phyloP scores from a whole-genome alignment of 2,113 vertebrate species.

The Microtus montanus region DNA sequence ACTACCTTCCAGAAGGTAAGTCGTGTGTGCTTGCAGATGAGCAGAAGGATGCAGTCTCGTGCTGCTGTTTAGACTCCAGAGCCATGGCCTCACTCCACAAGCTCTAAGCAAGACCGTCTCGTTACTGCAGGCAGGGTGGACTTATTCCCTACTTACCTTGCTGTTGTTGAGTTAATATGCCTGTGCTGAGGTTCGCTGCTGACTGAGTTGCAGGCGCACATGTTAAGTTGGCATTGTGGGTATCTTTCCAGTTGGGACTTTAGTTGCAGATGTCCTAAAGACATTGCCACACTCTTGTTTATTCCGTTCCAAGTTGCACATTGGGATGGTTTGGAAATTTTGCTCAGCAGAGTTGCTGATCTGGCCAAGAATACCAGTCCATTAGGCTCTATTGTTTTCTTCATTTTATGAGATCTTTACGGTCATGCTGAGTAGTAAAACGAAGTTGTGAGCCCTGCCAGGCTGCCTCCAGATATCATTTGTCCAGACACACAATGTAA shows the following conservation, averaged over 20 bases:
- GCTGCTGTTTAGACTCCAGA: neutral
- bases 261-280: conserved; percentile 26
- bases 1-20: neutral
- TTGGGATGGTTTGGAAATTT: neutral
- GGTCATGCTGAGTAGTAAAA: neutral
- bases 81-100: neutral
- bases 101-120: neutral
- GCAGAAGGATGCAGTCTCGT: neutral
- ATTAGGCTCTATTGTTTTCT: conserved; percentile 25
- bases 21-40: neutral
- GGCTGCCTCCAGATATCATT: neutral
- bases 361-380: neutral
- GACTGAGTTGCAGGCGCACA: neutral
- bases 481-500: conserved; percentile 6
- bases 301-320: neutral
- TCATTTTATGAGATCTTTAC: neutral
- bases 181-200: neutral
- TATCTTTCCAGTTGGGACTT: neutral
- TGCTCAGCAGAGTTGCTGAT: neutral
- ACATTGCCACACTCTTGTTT: neutral
- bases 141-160: neutral
- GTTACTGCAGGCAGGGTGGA: neutral
- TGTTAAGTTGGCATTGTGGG: neutral
- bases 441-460: neutral
- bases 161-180: conserved; percentile 14